Evolutionary conservation across 2,113 vertebrate species (phyloP).

Genomic region (Plectropomus leopardus): DNA sequence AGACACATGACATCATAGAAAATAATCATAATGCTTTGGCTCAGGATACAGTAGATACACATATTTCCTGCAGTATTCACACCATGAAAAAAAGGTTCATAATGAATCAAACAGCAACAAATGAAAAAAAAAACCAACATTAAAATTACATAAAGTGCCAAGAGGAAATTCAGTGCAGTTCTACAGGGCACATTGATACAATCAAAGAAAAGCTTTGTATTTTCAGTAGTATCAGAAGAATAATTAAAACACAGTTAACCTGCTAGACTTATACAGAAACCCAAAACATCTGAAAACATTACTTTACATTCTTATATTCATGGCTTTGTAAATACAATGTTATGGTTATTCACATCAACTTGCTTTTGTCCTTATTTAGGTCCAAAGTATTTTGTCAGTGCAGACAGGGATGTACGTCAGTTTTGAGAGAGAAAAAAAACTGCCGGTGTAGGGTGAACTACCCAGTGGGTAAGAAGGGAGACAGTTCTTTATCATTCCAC

Average conservation of each 20-base stretch:
- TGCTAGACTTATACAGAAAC: background rate
- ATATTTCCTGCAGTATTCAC: background rate
- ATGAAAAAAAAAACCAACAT: background rate
- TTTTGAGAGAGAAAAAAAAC: background rate
- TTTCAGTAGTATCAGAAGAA: slow-evolving; percentile 33
- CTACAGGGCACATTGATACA: background rate
- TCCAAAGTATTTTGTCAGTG: background rate
- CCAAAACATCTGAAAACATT: no score
- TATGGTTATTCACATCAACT: slow-evolving; percentile 14
- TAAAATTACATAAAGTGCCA: background rate
- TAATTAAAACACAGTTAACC: background rate
- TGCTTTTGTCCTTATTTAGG: slow-evolving; percentile 20
- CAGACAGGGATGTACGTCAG: background rate
- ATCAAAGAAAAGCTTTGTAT: background rate
- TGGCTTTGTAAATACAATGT: slow-evolving; percentile 16
- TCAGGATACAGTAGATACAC: slow-evolving; percentile 28
- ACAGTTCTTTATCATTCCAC: slow-evolving; percentile 67
- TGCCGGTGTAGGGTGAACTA: background rate
- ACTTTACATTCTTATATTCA: slow-evolving; percentile 10
- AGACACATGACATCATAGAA: slow-evolving; percentile 11
- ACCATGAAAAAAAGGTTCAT: background rate
- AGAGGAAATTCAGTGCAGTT: background rate
- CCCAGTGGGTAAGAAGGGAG: slow-evolving; percentile 40
- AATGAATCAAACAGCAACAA: background rate
- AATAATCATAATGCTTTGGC: slow-evolving; percentile 9